These are phyloP conservation scores for Drosophila kanekoi DNA, from an alignment of 2,888 invertebrate species.

Conservation along the genomic window DNA sequence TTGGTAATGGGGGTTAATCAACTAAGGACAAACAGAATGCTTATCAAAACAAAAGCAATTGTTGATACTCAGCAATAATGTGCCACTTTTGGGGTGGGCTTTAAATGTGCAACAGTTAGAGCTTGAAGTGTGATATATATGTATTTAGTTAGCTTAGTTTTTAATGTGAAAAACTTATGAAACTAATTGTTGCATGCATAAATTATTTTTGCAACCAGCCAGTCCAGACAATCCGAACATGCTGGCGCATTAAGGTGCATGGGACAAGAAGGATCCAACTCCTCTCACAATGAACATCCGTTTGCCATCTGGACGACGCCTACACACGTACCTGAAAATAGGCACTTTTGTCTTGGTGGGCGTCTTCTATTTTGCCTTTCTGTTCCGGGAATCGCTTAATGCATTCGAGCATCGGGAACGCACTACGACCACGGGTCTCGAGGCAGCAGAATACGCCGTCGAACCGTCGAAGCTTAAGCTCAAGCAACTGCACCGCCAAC, in stretches of 20 bases:
- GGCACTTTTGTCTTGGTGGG: constrained; percentile 79
- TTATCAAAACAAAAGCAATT: constrained; percentile 50
- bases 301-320: constrained; percentile 80
- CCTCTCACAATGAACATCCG: constrained; percentile 78
- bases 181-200: too few relatives aligned
- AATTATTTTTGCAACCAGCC: background rate
- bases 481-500: constrained; percentile 61
- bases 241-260: constrained; percentile 33
- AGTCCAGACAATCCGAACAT: constrained; percentile 33
- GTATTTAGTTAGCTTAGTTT: too few relatives aligned
- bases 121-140: too few relatives aligned
- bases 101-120: constrained; percentile 7
- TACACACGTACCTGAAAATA: constrained; percentile 83
- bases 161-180: too few relatives aligned
- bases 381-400: constrained; percentile 84
- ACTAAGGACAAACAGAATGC: constrained; percentile 3
- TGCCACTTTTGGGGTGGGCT: constrained; percentile 59
- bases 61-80: constrained; percentile 70
- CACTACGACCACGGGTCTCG: constrained; percentile 54
- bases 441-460: constrained; percentile 35
- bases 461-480: constrained; percentile 64
- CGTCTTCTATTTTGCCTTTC: constrained; percentile 83
- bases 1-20: too few relatives aligned
- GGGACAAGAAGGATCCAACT: constrained; percentile 26
- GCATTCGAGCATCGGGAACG: constrained; percentile 83